Conservation (phyloP, 2,113 vertebrate genomes). For the Ciconia stormi region DNA sequence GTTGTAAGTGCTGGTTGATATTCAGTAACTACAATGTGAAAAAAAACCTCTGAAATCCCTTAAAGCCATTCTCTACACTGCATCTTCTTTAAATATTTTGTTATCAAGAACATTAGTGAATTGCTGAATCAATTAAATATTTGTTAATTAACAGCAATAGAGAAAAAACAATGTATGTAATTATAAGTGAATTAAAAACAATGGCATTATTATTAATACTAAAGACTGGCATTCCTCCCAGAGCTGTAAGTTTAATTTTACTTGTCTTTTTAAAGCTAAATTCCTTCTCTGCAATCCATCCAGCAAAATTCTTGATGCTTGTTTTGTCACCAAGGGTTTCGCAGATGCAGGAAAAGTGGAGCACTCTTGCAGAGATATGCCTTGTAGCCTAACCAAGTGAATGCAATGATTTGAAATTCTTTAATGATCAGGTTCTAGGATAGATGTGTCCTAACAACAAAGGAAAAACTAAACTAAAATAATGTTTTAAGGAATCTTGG, state of each 20-base stretch:
- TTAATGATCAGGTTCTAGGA: not conserved
- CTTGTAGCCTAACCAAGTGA: not conserved
- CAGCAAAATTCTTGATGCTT: not conserved
- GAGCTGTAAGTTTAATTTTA: slow-evolving; percentile 49
- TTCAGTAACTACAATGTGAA: not conserved
- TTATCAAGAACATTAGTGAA: slow-evolving; percentile 40
- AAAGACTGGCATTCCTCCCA: slow-evolving; percentile 71
- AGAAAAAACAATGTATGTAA: slow-evolving; percentile 68
- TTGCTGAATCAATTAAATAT: slow-evolving; percentile 71
- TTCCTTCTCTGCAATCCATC: not conserved
- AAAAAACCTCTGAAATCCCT: not conserved
- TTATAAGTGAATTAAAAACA: slow-evolving; percentile 73
- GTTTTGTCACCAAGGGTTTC: not conserved
- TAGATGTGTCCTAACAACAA: not conserved
- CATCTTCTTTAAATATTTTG: slow-evolving; percentile 35
- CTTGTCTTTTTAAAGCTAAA: slow-evolving; percentile 47
- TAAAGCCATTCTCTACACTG: not conserved
- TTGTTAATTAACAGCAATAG: slow-evolving; percentile 65
- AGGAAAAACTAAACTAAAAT: not conserved
- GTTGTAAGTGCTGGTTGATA: not conserved
- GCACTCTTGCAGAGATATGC: not conserved
- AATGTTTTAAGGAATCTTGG: not conserved
- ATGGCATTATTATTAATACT: slow-evolving; percentile 73
- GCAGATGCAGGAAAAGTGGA: not conserved
- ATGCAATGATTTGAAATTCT: not conserved